phyloP scores from a whole-genome alignment of 2,797 vertebrate species.

The Echeneis naucrates region DNA sequence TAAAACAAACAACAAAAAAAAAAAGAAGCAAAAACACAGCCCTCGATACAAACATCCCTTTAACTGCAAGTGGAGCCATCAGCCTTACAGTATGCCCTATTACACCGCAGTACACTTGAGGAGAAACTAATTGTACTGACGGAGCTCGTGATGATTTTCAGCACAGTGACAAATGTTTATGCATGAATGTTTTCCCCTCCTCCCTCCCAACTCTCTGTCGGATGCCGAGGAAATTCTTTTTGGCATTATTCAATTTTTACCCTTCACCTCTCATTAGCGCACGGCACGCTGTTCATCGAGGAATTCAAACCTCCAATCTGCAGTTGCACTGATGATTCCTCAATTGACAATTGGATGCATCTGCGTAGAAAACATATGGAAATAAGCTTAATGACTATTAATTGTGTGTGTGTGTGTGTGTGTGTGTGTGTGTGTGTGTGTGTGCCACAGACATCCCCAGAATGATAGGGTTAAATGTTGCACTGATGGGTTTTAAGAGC shows the following conservation, averaged over 20 bases:
- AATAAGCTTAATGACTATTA: slow-evolving; percentile 76
- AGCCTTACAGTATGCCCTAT: slow-evolving; percentile 34
- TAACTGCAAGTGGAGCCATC: slow-evolving; percentile 1
- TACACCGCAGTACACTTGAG: slow-evolving; percentile 40
- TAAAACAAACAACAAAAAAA: slow-evolving; percentile 37
- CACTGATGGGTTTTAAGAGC: slow-evolving; percentile 11
- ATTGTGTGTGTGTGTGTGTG: slow-evolving; percentile 32
- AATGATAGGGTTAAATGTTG: slow-evolving; percentile 10
- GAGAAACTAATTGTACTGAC: slow-evolving; percentile 35
- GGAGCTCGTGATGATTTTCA: slow-evolving; percentile 46
- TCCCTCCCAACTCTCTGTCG: background rate
- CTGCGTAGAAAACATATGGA: slow-evolving; percentile 73
- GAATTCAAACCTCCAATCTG: slow-evolving; percentile 74
- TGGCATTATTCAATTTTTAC: slow-evolving; percentile 60
- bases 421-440: slow-evolving; percentile 5
- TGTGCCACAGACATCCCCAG: background rate
- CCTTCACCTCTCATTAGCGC: slow-evolving; percentile 68
- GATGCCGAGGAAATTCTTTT: slow-evolving; percentile 32
- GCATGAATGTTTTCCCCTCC: slow-evolving; percentile 18
- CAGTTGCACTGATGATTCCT: slow-evolving; percentile 73
- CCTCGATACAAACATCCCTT: slow-evolving; percentile 25
- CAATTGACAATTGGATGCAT: slow-evolving; percentile 70
- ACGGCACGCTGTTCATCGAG: slow-evolving; percentile 51
- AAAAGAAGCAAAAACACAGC: slow-evolving; percentile 33
- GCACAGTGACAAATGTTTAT: slow-evolving; percentile 53